Base-by-base conservation (phyloP, 2,797 vertebrate species). In the Alauda arvensis region DNA sequence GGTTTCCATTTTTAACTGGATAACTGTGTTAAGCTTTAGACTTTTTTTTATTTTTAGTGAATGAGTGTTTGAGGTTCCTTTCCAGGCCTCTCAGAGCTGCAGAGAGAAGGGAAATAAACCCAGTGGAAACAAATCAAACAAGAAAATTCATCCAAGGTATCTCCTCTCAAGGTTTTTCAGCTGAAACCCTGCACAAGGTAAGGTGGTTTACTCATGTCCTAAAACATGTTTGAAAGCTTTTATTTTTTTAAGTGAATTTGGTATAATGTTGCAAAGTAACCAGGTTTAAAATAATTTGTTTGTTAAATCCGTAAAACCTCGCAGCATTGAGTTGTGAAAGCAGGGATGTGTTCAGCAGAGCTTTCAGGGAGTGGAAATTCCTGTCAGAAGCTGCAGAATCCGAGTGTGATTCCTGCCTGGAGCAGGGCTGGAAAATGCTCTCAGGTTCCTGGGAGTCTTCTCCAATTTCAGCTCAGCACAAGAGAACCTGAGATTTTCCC, bases 81-180 rank as follows among this genome's bases (percentile, higher is more conserved):
- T 65, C 25, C 33, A 24, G 51, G 13, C 57, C 20, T 81, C 66
- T 34, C 12, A 42, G 37, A 28, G 18, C 11, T 49, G 23, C 5
- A 29, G 43, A 69, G 68, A 23, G 26, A 74, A 71, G 3, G 8
- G 14, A 68, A 24, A 19, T 9, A 21, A 15, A 62, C 28, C 14
- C 12, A 49, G 34, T 15, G 18, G 53, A 61, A 70, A 39, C 15
- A 67, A 91, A 85, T 66, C 40, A n/a, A 56, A 20, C 3, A 5
- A 42, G 31, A 15, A n/a, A 2, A 1, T 10, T 5, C 2, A 3
- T 18, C 14, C 14, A 37, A 46, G 19, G 1, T 10, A 23, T 5
- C 23, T 49, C 39, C 37, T 24, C 3, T 43, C 3, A 1, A 5
- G 0, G 3, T 34, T 72, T 80, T 57, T 53, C 71, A 42, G 20